phyloP scores from a whole-genome alignment of 2,113 vertebrate genomes.

The Pagrus major region DNA sequence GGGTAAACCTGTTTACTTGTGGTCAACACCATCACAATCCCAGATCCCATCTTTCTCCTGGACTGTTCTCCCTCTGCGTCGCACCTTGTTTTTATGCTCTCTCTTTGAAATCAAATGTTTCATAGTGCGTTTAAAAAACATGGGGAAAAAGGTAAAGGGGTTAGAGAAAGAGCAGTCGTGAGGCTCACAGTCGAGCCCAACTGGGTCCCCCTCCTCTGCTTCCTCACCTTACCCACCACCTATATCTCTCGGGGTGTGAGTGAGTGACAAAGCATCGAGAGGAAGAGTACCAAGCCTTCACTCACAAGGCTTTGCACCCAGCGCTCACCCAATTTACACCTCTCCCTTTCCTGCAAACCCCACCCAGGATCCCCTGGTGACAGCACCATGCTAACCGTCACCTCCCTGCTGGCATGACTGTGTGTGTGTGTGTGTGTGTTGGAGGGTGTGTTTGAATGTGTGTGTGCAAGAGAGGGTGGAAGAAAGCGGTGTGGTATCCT shows the following conservation, averaged over 20 bases:
- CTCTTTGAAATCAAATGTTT: conserved; percentile 17
- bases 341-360: conserved; percentile 74
- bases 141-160: conserved; percentile 13
- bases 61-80: neutral
- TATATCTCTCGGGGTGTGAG: conserved; percentile 55
- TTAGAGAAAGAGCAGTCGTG: conserved; percentile 42
- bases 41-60: conserved; percentile 29
- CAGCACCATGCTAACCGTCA: conserved; percentile 76
- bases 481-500: conserved; percentile 55
- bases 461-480: conserved; percentile 19
- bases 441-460: conserved; percentile 22
- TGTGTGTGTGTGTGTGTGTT: conserved; percentile 32
- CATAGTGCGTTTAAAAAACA: neutral
- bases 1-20: conserved; percentile 76
- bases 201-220: conserved; percentile 11
- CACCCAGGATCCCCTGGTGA: conserved; percentile 73
- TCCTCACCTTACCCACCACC: conserved; percentile 60
- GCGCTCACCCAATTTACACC: conserved; percentile 85
- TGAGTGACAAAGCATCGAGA: conserved; percentile 64
- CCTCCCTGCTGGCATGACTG: conserved; percentile 71
- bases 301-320: conserved; percentile 77
- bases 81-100: neutral
- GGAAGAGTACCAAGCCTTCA: conserved; percentile 69
- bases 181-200: conserved; percentile 31
- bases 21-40: conserved; percentile 50